Percentiles rank a stretch among this genome's conserved stretches.
phyloP scores from a whole-genome alignment of 2,113 vertebrate species.

The Origma solitaria region DNA sequence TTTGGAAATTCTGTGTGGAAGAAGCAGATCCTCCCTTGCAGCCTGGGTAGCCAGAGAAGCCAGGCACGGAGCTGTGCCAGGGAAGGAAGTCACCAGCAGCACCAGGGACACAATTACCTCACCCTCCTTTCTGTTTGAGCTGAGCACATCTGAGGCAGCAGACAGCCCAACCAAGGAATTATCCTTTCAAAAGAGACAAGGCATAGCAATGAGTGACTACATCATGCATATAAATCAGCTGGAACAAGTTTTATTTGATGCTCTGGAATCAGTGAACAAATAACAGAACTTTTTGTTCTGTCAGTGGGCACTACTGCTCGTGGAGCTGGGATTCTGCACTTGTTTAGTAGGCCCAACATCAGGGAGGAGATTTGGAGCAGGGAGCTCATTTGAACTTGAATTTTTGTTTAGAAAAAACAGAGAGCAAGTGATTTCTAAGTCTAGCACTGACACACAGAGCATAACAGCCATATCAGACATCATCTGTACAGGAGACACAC shows the following conservation, averaged over 20 bases:
- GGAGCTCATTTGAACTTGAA: background rate
- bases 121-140: background rate
- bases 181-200: background rate
- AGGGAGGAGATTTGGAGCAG: background rate
- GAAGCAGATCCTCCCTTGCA: background rate
- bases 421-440: fast-evolving
- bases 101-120: background rate
- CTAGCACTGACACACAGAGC: background rate
- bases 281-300: background rate
- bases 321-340: fast-evolving
- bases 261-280: background rate
- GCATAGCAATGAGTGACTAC: background rate
- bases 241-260: background rate
- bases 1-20: background rate
- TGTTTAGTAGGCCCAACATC: fast-evolving
- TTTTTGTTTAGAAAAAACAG: background rate
- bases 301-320: background rate
- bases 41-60: fast-evolving
- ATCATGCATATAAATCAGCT: background rate
- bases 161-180: background rate
- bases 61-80: background rate
- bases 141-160: background rate
- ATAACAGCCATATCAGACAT: fast-evolving
- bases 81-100: background rate
- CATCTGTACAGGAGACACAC: background rate